Evolutionary conservation across 2,888 invertebrate genomes (phyloP).

Genomic region (Heliothis peltigera): DNA sequence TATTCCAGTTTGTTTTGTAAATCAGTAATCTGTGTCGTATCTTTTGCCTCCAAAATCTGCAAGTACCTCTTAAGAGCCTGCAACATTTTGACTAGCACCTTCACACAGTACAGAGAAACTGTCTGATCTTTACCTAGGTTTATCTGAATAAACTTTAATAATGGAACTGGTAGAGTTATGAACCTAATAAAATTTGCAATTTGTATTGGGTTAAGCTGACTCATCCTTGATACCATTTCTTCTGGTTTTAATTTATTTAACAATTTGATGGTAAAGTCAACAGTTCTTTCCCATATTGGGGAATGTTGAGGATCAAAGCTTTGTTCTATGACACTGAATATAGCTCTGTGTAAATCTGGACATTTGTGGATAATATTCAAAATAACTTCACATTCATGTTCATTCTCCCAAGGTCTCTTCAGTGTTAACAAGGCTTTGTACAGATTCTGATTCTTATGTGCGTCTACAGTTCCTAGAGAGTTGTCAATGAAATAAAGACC

Average conservation of each 20-base stretch:
- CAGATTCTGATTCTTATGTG: conserved; percentile 90
- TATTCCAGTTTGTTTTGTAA: conserved; percentile 81
- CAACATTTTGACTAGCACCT: conserved; percentile 89
- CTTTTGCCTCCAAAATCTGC: conserved; percentile 83
- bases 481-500: conserved; percentile 94
- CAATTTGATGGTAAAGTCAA: conserved; percentile 84
- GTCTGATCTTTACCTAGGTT: conserved; percentile 78
- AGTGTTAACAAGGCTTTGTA: conserved; percentile 91
- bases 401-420: conserved; percentile 92
- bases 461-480: conserved; percentile 90
- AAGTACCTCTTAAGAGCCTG: conserved; percentile 88
- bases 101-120: conserved; percentile 84
- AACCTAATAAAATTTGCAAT: conserved; percentile 87
- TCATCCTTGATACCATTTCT: conserved; percentile 84
- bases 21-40: conserved; percentile 71
- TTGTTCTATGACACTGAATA: conserved; percentile 90
- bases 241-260: conserved; percentile 84
- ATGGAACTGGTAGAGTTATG: conserved; percentile 84
- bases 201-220: conserved; percentile 85
- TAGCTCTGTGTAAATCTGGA: conserved; percentile 92
- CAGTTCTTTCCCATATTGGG: conserved; percentile 87
- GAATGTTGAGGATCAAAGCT: conserved; percentile 91
- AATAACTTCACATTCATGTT: conserved; percentile 91
- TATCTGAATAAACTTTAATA: conserved; percentile 83
- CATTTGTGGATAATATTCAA: conserved; percentile 91